A percentile compares a stretch with the other conserved stretches of the same genome.
Evolutionary conservation across 1,140 invertebrate genomes (phyloP).

Genomic region (Rhizoglyphus robini): DNA sequence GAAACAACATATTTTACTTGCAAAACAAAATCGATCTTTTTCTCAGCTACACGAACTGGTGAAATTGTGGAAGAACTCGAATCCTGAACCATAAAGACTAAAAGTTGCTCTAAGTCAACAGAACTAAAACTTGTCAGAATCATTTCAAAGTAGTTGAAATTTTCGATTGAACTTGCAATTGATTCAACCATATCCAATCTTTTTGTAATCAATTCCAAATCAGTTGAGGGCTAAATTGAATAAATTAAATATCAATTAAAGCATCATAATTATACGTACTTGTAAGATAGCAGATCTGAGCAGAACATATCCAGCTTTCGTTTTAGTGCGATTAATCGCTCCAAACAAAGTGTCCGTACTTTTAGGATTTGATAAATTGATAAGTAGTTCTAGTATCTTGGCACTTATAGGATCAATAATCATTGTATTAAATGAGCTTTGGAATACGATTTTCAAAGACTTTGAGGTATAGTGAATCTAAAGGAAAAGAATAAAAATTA

Average conservation of each 20-base stretch:
- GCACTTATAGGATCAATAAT: slow-evolving; percentile 46
- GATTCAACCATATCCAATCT: slow-evolving; percentile 58
- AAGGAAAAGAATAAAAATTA: not conserved
- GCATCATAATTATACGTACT: slow-evolving; percentile 40
- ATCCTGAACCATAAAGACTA: slow-evolving; percentile 44
- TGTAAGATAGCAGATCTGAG: slow-evolving; percentile 68
- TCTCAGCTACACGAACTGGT: slow-evolving; percentile 46
- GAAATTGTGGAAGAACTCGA: slow-evolving; percentile 38
- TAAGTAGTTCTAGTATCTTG: slow-evolving; percentile 56
- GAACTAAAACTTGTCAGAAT: slow-evolving; percentile 39
- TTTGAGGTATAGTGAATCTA: slow-evolving; percentile 52
- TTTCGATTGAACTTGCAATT: not conserved
- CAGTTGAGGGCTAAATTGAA: slow-evolving; percentile 32
- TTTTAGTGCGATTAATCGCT: slow-evolving; percentile 61
- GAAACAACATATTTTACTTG: slow-evolving; percentile 62
- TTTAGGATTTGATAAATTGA: slow-evolving; percentile 36
- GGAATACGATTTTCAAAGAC: slow-evolving; percentile 65
- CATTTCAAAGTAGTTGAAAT: slow-evolving; percentile 31
- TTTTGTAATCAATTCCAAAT: slow-evolving; percentile 47
- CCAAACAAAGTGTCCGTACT: slow-evolving; percentile 47
- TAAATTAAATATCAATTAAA: not conserved
- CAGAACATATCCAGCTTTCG: slow-evolving; percentile 54
- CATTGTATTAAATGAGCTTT: slow-evolving; percentile 63
- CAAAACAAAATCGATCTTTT: slow-evolving; percentile 61
- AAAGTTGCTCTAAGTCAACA: slow-evolving; percentile 46